Conservation (phyloP, 2,797 vertebrate species). For the Jordanella pulchra region DNA sequence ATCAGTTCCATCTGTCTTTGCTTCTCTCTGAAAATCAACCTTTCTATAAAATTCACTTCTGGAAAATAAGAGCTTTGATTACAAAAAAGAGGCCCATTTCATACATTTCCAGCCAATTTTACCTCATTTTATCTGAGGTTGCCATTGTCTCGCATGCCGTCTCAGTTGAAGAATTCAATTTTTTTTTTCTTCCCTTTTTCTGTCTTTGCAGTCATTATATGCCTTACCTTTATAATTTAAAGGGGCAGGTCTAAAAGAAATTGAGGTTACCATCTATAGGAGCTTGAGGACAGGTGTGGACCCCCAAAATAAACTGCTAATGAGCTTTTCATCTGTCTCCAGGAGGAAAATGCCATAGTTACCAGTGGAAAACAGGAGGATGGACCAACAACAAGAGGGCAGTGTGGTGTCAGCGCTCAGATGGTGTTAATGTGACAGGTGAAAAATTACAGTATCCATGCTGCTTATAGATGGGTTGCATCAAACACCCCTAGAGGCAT, state of each 20-base stretch:
- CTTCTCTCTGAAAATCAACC: conserved; percentile 14
- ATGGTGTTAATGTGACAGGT: conserved; percentile 97
- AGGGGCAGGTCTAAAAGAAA: conserved; percentile 10
- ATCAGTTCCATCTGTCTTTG: conserved; percentile 11
- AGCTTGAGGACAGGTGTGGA: conserved; percentile 33
- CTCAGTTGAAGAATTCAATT: conserved; percentile 11
- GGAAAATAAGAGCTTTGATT: conserved; percentile 19
- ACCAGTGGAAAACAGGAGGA: conserved; percentile 88
- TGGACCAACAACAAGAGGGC: conserved; percentile 90
- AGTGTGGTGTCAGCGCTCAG: conserved; percentile 97
- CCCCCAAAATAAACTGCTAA: conserved; percentile 47
- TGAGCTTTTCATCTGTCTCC: conserved; percentile 51
- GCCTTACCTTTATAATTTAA: conserved; percentile 20
- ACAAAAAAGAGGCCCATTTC: conserved; percentile 3
- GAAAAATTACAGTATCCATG: conserved; percentile 14
- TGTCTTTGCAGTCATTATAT: conserved; percentile 20
- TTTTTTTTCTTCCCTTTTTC: not conserved
- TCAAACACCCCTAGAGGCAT: not conserved
- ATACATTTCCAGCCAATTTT: conserved; percentile 30
- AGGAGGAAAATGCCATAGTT: conserved; percentile 94
- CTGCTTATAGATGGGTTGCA: not conserved
- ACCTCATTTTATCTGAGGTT: conserved; percentile 33
- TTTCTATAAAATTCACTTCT: not conserved
- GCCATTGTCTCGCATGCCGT: conserved; percentile 10
- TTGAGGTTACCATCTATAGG: conserved; percentile 40